Evolutionary conservation across 2,797 vertebrate genomes (phyloP), one percentile per base, ranked within the genome.

Genomic region (Eulemur albifrons): DNA sequence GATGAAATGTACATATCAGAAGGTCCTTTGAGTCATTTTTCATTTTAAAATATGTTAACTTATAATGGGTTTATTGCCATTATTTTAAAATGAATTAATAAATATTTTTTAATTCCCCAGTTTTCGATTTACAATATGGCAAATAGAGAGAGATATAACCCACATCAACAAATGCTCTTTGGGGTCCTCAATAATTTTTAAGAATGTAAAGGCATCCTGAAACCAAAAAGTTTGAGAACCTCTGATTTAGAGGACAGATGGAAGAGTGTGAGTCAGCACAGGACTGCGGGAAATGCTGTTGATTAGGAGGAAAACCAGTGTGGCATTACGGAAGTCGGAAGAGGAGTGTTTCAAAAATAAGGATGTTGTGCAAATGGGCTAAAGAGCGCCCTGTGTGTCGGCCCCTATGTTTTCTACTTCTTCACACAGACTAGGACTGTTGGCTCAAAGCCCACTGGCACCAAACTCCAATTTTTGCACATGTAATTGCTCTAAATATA

Each of bases 21-120:
- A 77, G 13, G 5, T 72, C 45, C n/a, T 73, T 76, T 45, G 54
- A 54, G 23, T 54, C 32, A 83, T 67, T 83, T 91, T 92, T 79
- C 77, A 67, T 20, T 35, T 69, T 54, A 94, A 93, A 32, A 72
- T 70, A 50, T 57, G 43, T 32, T 77, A 54, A 54, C 48, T 63
- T 79, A 27, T 35, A 63, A 45, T 70, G 38, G 72, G 15, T 45
- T 81, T 70, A 76, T n/a, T 59, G 73, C 43, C 79, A 5, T 38
- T 73, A 67, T 85, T 52, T 67, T 87, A 6, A 12, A 89, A 59
- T 32, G 7, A 48, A 81, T 45, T 35, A 72, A 82, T 80, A 48
- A 72, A 69, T 72, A 40, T 35, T 61, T 83, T 54, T 84, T 43
- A 59, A 63, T 6, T 43, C 11, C 30, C 18, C 52, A 23, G 50